phyloP scores from a whole-genome alignment of 2,797 vertebrate species.

The Enteromius paludinosus region DNA sequence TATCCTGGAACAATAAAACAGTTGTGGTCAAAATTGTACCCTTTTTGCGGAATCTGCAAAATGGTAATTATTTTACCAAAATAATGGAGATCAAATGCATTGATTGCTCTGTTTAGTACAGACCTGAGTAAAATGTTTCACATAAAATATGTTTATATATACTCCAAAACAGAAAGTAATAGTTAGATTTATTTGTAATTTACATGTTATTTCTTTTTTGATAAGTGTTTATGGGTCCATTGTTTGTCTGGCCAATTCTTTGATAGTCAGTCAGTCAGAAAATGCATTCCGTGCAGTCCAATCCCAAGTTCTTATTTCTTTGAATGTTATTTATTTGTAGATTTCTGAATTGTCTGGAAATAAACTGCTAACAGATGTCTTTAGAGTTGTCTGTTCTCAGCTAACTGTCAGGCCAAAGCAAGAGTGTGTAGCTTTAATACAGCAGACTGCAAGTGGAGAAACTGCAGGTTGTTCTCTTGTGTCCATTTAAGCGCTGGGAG shows the following conservation, averaged over 20 bases:
- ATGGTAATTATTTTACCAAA: too few species aligned
- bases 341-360: neutral
- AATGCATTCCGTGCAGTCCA: neutral
- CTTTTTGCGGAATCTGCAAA: neutral
- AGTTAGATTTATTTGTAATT: too few species aligned
- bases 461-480: conserved; percentile 44
- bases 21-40: neutral
- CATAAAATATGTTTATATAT: too few species aligned
- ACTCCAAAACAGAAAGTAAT: too few species aligned
- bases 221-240: too few species aligned
- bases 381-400: neutral
- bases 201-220: too few species aligned
- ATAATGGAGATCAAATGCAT: too few species aligned
- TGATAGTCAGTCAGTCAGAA: too few species aligned
- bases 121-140: too few species aligned
- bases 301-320: neutral
- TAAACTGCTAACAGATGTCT: neutral
- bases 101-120: too few species aligned
- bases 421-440: neutral
- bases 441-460: conserved; percentile 7
- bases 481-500: conserved; percentile 48
- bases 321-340: neutral
- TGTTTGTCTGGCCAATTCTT: too few species aligned
- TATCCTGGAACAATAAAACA: neutral
- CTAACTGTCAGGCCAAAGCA: neutral